These are phyloP conservation scores for Cercocebus atys DNA, from an alignment of 2,113 vertebrate species.

Conservation along the genomic window DNA sequence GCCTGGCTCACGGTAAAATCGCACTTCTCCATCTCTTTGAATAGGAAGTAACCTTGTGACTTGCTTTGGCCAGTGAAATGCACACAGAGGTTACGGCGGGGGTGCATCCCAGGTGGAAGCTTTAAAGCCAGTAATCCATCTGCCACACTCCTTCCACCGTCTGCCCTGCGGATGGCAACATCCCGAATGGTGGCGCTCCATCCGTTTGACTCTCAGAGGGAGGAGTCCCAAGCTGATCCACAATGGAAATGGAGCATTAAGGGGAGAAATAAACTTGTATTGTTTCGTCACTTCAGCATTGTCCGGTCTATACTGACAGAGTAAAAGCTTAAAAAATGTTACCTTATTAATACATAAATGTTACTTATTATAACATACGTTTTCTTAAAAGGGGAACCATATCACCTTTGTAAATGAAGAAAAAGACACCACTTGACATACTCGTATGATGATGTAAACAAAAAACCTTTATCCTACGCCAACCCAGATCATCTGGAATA, in stretches of 20 bases:
- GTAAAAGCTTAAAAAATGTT: not conserved
- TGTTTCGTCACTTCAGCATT: not conserved
- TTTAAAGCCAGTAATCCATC: not conserved
- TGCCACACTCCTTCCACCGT: not conserved
- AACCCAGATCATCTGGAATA: not conserved
- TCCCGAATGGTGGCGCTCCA: not conserved
- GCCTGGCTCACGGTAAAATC: not conserved
- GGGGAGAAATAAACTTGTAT: not conserved
- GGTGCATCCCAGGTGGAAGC: too few species aligned
- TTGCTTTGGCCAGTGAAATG: not conserved
- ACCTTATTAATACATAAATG: not conserved
- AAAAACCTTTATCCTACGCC: not conserved
- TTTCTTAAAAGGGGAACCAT: not conserved
- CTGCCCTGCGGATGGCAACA: not conserved
- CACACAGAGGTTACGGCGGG: not conserved
- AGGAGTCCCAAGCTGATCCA: not conserved
- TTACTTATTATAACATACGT: not conserved
- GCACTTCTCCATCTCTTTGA: not conserved
- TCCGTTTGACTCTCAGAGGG: not conserved
- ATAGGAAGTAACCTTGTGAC: not conserved
- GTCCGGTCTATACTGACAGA: not conserved
- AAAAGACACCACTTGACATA: not conserved
- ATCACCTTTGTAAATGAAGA: not conserved
- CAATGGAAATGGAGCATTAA: rapidly evolving
- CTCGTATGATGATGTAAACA: not conserved